Evolutionary conservation across 2,888 invertebrate species (phyloP).

Genomic region (Meteorus cinctellus): DNA sequence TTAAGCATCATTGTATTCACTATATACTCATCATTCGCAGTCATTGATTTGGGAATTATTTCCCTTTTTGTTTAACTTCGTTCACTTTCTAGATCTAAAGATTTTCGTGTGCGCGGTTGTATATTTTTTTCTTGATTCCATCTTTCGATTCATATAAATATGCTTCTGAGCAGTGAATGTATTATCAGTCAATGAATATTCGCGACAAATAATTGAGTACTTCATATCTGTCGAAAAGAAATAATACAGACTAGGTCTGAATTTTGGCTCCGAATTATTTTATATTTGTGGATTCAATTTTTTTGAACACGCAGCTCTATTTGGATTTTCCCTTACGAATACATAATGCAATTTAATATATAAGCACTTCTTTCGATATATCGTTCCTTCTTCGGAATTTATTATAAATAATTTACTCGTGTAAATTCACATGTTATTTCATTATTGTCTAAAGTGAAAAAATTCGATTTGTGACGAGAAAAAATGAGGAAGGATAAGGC

Average conservation of each 20-base stretch:
- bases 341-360: background rate
- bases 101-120: background rate
- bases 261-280: background rate
- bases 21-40: background rate
- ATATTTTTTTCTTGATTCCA: background rate
- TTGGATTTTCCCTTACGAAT: background rate
- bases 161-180: background rate
- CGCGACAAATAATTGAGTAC: background rate
- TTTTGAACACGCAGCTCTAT: background rate
- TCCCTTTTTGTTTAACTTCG: background rate
- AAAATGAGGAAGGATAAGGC: background rate
- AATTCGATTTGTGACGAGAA: conserved; percentile 19
- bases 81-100: background rate
- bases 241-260: background rate
- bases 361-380: background rate
- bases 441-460: conserved; percentile 40
- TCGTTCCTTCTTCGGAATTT: background rate
- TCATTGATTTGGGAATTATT: background rate
- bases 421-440: conserved; percentile 17
- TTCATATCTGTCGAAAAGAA: background rate
- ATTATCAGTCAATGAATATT: conserved; percentile 1
- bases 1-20: background rate
- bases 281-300: background rate
- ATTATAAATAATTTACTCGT: conserved; percentile 15
- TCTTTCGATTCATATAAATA: background rate